These are phyloP conservation scores for Podarcis cretensis DNA, from an alignment of 2,113 vertebrate genomes.

Conservation along the genomic window DNA sequence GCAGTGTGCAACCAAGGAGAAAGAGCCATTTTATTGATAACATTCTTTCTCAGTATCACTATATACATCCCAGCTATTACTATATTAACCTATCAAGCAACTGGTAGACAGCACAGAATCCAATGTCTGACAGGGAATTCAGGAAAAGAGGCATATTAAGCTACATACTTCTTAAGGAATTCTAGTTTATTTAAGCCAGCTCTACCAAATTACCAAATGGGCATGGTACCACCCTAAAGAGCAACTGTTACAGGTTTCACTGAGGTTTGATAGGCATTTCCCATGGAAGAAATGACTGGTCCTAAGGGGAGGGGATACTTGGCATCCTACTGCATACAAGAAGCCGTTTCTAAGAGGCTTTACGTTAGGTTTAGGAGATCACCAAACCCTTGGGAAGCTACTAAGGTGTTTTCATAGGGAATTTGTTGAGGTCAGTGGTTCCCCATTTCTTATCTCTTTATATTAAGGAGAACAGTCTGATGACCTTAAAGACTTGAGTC, in stretches of 20 bases:
- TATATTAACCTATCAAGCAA: background rate
- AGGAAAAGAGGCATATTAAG: background rate
- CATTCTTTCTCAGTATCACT: conserved; percentile 20
- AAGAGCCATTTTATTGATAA: conserved; percentile 19
- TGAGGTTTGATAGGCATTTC: background rate
- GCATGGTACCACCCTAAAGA: background rate
- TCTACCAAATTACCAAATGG: background rate
- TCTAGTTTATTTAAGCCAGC: background rate
- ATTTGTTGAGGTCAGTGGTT: background rate
- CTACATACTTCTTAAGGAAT: background rate
- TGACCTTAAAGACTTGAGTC: background rate
- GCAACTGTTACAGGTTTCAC: background rate
- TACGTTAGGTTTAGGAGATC: background rate
- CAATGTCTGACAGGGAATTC: background rate
- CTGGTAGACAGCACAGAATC: background rate
- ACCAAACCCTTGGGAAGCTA: background rate
- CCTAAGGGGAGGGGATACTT: background rate
- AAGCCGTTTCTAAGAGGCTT: background rate
- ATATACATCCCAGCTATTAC: conserved; percentile 4
- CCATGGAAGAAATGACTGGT: background rate
- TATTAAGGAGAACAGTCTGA: background rate
- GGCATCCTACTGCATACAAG: background rate
- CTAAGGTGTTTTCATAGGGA: background rate
- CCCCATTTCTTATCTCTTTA: background rate
- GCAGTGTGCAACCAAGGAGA: conserved; percentile 16